phyloP scores from a whole-genome alignment of 2,113 vertebrate species.

The Mionectes macconnelli region DNA sequence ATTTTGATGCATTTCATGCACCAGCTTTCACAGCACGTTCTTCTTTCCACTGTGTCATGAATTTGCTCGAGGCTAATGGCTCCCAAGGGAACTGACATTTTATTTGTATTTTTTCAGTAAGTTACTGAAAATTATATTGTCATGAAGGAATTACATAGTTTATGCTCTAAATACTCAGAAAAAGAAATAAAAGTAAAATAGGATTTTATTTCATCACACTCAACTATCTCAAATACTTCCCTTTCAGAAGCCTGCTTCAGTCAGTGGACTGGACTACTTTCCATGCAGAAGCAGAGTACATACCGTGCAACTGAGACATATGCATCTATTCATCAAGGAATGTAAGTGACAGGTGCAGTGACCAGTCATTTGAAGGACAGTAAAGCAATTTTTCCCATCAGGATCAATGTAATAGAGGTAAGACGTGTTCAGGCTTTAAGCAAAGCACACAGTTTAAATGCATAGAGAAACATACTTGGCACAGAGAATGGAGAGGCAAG shows the following conservation, averaged over 20 bases:
- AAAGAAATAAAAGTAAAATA: neutral
- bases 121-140: neutral
- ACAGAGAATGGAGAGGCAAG: neutral
- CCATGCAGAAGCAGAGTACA: fast-evolving
- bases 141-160: neutral
- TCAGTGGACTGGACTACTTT: neutral
- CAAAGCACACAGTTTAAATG: neutral
- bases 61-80: neutral
- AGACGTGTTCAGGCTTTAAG: neutral
- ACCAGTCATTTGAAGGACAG: neutral
- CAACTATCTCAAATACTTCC: neutral
- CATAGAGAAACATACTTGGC: neutral
- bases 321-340: neutral
- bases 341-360: neutral
- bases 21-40: neutral
- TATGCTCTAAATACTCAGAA: neutral
- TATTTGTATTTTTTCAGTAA: neutral
- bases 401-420: neutral
- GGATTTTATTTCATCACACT: neutral
- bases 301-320: neutral
- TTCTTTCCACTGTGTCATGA: neutral
- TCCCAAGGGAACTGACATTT: neutral
- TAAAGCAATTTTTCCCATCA: neutral
- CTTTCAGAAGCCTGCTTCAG: neutral
- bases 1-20: neutral